Evolutionary conservation across 2,113 vertebrate species (phyloP).

Genomic region (Megaceryle torquata): DNA sequence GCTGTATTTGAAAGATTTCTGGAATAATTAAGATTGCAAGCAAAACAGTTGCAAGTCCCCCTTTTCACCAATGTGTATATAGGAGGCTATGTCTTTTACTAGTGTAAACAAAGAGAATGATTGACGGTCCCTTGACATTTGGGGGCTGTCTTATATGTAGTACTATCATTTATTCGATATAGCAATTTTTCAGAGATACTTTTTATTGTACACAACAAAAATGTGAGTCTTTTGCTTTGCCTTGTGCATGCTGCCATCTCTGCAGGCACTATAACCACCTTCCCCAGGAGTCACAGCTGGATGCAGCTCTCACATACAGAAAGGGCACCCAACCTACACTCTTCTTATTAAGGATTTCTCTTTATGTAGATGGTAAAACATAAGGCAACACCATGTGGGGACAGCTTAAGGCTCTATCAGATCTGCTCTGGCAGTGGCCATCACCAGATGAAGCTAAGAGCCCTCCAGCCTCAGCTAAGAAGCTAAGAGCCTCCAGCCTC

Average conservation of each 20-base stretch:
- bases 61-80: background rate
- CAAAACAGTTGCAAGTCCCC: background rate
- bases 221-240: background rate
- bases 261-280: background rate
- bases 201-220: background rate
- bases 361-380: background rate
- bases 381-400: background rate
- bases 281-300: background rate
- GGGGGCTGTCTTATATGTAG: background rate
- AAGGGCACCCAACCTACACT: too few species aligned
- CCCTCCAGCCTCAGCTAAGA: background rate
- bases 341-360: background rate
- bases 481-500: background rate
- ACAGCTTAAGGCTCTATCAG: accelerated
- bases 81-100: background rate
- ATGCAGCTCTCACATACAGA: background rate
- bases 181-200: background rate
- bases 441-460: background rate
- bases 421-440: background rate
- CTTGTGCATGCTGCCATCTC: background rate
- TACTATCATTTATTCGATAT: background rate
- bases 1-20: conserved; percentile 6
- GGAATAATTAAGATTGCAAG: conserved; percentile 23
- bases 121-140: background rate
- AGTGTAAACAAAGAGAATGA: background rate